Evolutionary conservation across 1,140 invertebrate genomes (phyloP).

Genomic region (Cataglyphis hispanica): DNA sequence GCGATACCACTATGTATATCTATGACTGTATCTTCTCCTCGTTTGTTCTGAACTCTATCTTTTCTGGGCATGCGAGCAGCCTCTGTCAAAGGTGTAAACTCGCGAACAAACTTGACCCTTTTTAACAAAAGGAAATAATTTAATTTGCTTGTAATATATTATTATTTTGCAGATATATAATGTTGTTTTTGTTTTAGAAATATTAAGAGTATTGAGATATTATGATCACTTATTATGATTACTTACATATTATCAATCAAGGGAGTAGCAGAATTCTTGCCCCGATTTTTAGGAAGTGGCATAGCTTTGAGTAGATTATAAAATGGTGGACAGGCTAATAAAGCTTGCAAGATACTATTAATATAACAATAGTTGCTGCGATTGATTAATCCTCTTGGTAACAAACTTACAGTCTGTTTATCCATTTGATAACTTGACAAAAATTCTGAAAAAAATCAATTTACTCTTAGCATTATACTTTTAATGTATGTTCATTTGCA

Average conservation of each 20-base stretch:
- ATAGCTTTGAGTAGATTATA: constrained; percentile 95
- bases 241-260: constrained; percentile 97
- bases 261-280: constrained; percentile 91
- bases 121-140: constrained; percentile 67
- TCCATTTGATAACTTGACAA: constrained; percentile 91
- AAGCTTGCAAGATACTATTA: constrained; percentile 96
- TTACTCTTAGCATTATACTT: constrained; percentile 45
- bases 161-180: background rate
- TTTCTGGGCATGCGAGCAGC: constrained; percentile 86
- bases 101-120: constrained; percentile 90
- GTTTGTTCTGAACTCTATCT: constrained; percentile 82
- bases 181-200: constrained; percentile 12
- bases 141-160: constrained; percentile 8
- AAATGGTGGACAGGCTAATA: constrained; percentile 97
- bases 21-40: constrained; percentile 79
- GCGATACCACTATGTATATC: constrained; percentile 88
- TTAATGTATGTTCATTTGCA: constrained; percentile 24
- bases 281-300: constrained; percentile 86
- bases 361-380: constrained; percentile 98
- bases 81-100: constrained; percentile 89
- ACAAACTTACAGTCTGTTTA: constrained; percentile 90
- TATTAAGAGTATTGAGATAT: background rate
- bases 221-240: constrained; percentile 25
- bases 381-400: constrained; percentile 96
- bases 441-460: constrained; percentile 88